Percentiles rank a stretch among this genome's conserved stretches.
These are phyloP conservation scores for Cyclura pinguis DNA, from an alignment of 2,797 vertebrate species.

Conservation along the genomic window DNA sequence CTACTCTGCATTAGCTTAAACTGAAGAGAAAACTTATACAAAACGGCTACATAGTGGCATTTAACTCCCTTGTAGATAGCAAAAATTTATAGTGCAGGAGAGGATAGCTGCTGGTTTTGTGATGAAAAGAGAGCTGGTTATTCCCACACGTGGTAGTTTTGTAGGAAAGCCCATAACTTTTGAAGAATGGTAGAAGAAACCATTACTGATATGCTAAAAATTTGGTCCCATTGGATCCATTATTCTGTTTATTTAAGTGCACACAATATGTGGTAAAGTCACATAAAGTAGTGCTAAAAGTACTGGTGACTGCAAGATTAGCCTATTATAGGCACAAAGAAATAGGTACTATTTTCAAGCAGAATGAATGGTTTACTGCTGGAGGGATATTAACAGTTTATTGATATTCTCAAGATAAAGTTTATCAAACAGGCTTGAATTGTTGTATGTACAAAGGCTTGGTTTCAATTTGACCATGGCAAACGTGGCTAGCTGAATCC, in stretches of 20 bases:
- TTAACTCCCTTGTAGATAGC: neutral
- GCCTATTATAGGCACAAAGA: too few relatives aligned
- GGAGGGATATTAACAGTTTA: neutral
- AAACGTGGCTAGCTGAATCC: neutral
- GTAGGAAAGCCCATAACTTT: neutral
- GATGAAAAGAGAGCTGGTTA: neutral
- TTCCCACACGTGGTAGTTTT: neutral
- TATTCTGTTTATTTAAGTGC: neutral
- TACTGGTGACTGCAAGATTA: neutral
- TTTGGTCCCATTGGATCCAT: neutral
- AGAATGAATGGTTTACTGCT: neutral
- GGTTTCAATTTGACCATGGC: neutral
- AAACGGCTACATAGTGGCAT: neutral
- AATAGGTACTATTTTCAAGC: neutral
- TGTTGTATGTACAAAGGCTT: neutral
- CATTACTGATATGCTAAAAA: conserved; percentile 1
- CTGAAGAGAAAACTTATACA: neutral
- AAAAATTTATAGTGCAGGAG: neutral
- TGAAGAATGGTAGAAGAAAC: neutral
- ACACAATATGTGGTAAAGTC: neutral
- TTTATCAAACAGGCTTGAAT: too few relatives aligned
- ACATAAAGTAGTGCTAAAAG: neutral
- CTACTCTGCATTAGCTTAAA: neutral
- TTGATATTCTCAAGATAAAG: neutral
- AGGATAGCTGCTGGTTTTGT: neutral